Conservation (phyloP, 2,888 invertebrate genomes). For the Cybosia mesomella region DNA sequence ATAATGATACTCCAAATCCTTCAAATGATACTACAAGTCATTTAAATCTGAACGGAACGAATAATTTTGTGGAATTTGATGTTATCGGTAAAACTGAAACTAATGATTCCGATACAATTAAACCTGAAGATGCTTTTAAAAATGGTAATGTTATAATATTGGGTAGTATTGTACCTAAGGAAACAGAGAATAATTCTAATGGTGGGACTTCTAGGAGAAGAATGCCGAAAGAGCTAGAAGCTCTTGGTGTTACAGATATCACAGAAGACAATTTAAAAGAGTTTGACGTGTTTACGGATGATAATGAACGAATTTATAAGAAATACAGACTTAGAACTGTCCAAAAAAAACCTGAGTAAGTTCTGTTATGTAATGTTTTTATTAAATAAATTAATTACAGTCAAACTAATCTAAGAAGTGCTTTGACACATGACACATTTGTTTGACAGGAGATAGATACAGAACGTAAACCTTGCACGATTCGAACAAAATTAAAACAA, state of each 20-base stretch:
- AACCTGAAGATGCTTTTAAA: neutral
- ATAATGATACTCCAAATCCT: neutral
- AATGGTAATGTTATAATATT: conserved; percentile 6
- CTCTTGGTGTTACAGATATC: neutral
- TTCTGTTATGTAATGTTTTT: too few species aligned
- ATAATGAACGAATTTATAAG: neutral
- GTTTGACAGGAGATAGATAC: too few species aligned
- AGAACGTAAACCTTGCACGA: too few species aligned
- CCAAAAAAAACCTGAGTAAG: conserved; percentile 17
- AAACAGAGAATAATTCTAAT: neutral
- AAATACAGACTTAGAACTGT: conserved; percentile 27
- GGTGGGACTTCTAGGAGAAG: neutral
- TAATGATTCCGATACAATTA: too few species aligned
- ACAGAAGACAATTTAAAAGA: neutral
- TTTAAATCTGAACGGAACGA: neutral
- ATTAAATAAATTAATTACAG: too few species aligned
- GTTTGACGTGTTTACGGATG: conserved; percentile 23
- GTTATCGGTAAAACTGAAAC: neutral
- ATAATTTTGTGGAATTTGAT: neutral
- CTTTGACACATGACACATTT: too few species aligned
- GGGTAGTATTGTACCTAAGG: conserved; percentile 1
- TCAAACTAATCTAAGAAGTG: too few species aligned
- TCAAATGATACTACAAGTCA: neutral
- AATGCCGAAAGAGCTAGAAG: neutral
- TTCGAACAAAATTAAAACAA: too few species aligned